Conservation (phyloP, 2,797 vertebrate species). For the Lacerta viridis region DNA sequence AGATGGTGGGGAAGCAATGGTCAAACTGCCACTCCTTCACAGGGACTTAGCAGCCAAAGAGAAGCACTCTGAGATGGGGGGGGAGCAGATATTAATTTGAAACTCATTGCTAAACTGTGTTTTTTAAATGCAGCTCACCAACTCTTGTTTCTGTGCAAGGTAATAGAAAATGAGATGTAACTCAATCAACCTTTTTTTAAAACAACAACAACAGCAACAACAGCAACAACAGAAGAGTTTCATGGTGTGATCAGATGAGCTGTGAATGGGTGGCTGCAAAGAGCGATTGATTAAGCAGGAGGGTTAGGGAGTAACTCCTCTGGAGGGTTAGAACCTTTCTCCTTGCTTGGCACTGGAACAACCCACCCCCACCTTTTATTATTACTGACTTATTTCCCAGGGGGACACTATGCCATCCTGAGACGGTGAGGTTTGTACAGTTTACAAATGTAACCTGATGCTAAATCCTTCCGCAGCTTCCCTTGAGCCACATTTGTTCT, state of each 20-base stretch:
- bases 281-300: constrained; percentile 10
- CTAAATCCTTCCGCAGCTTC: constrained; percentile 27
- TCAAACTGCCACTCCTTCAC: neutral
- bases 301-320: neutral
- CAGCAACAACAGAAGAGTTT: neutral
- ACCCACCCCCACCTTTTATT: neutral
- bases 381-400: constrained; percentile 43
- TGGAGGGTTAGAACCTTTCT: constrained; percentile 14
- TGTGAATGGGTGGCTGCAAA: neutral
- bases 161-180: constrained; percentile 15
- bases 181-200: neutral
- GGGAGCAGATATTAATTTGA: constrained; percentile 8
- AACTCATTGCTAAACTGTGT: neutral
- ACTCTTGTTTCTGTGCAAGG: neutral
- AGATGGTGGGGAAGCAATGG: neutral
- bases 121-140: neutral
- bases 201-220: neutral
- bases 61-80: too few relatives aligned
- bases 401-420: constrained; percentile 24
- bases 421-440: constrained; percentile 15
- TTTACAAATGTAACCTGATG: constrained; percentile 47
- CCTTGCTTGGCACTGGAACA: constrained; percentile 11
- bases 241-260: neutral
- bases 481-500: neutral
- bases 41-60: neutral